These are phyloP conservation scores for Dasyprocta punctata DNA, from an alignment of 2,113 vertebrate genomes.

Conservation along the genomic window DNA sequence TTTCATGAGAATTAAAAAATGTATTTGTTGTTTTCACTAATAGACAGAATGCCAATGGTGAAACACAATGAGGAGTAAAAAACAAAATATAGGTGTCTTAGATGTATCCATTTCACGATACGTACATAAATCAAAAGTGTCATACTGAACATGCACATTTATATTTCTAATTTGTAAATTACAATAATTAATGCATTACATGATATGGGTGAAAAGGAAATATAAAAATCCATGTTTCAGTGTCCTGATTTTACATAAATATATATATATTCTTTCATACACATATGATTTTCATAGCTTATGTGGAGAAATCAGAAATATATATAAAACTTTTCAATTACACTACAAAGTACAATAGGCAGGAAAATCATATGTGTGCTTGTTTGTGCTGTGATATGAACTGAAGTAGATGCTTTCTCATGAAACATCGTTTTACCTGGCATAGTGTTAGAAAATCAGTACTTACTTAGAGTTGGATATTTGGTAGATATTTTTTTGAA, in stretches of 20 bases:
- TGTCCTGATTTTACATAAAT: not conserved
- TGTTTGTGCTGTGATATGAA: not conserved
- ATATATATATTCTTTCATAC: not conserved
- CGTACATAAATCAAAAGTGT: not conserved
- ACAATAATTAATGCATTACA: not conserved
- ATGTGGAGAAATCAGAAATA: not conserved
- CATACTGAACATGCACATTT: not conserved
- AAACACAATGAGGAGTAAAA: not conserved
- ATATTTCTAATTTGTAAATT: not conserved
- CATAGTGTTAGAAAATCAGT: no score
- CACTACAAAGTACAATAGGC: not conserved
- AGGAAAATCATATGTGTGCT: not conserved
- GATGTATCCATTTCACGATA: not conserved
- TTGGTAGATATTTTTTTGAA: not conserved
- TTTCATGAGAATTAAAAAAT: not conserved
- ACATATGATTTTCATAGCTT: not conserved
- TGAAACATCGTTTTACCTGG: not conserved
- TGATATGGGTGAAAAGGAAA: not conserved
- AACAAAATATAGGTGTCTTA: not conserved
- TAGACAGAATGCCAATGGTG: rapidly evolving
- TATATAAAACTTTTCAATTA: not conserved
- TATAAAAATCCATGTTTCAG: not conserved
- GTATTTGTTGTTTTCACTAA: not conserved
- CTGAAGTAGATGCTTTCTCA: not conserved
- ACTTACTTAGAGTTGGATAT: rapidly evolving